A percentile compares a stretch with the other conserved stretches of the same genome.
Conservation (phyloP, 2,888 invertebrate species). For the Pollenia amentaria region DNA sequence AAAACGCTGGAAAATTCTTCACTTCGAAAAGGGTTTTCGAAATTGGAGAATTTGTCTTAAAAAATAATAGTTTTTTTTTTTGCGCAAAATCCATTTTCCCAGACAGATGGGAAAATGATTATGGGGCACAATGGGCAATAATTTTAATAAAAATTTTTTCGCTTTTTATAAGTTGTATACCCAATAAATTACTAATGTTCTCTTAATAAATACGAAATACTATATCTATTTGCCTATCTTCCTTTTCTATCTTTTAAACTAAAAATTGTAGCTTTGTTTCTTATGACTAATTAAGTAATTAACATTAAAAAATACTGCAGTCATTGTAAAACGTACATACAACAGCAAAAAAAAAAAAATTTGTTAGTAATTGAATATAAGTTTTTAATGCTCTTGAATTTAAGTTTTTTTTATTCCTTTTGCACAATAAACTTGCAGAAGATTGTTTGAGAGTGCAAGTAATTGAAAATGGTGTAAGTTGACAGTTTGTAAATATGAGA, state of each 20-base stretch:
- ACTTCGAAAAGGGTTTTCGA: too few species aligned
- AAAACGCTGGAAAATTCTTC: too few species aligned
- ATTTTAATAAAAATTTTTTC: too few species aligned
- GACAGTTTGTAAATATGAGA: slow-evolving; percentile 20
- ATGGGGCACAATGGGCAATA: too few species aligned
- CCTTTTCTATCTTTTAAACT: neutral
- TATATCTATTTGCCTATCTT: slow-evolving; percentile 11
- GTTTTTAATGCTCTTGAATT: slow-evolving; percentile 60
- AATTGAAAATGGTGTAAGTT: slow-evolving; percentile 57
- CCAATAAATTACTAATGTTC: too few species aligned
- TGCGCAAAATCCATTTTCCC: too few species aligned
- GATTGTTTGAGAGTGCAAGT: slow-evolving; percentile 32
- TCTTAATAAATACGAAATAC: too few species aligned
- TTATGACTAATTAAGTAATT: slow-evolving; percentile 63
- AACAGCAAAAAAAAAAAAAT: neutral
- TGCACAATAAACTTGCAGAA: neutral
- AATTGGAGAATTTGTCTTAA: too few species aligned
- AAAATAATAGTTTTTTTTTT: too few species aligned
- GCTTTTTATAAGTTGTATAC: too few species aligned
- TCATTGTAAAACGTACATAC: slow-evolving; percentile 14
- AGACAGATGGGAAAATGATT: too few species aligned
- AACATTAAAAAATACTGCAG: slow-evolving; percentile 48
- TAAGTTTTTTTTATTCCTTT: slow-evolving; percentile 18
- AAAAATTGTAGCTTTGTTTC: slow-evolving; percentile 33
- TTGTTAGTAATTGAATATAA: slow-evolving; percentile 61